Percentiles rank a stretch among this genome's conserved stretches.
Evolutionary conservation across 2,888 invertebrate genomes (phyloP).

Genomic region (Agonum fuliginosum): DNA sequence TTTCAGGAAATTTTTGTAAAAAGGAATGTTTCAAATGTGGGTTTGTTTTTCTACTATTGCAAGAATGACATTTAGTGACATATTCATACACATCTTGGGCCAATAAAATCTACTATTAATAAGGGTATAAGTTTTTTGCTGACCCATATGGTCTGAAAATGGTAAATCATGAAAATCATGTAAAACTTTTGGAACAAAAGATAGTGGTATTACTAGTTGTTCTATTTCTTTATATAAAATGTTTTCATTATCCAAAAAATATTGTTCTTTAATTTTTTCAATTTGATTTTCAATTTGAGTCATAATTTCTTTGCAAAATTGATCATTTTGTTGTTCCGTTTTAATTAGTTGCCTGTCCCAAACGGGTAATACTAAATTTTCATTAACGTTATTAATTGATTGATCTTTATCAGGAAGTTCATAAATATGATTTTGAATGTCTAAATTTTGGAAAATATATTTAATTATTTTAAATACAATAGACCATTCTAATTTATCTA

Average conservation of each 20-base stretch:
- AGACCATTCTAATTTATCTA: neutral
- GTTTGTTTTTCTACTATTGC: neutral
- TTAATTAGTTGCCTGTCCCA: neutral
- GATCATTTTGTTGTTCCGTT: neutral
- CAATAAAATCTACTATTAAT: neutral
- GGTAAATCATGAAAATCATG: neutral
- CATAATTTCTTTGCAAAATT: neutral
- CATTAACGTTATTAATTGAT: neutral
- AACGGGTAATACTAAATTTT: neutral
- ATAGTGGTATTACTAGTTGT: neutral
- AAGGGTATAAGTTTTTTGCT: neutral
- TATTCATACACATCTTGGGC: neutral
- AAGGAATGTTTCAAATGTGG: neutral
- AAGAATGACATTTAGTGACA: neutral
- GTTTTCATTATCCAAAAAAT: neutral
- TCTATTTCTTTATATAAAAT: neutral
- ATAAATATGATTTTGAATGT: neutral
- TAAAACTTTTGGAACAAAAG: neutral
- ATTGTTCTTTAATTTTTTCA: neutral
- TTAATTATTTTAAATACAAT: neutral
- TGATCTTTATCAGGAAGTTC: neutral
- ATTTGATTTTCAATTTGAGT: neutral
- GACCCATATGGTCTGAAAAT: neutral
- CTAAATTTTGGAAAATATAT: neutral
- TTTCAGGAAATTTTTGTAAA: neutral